phyloP scores from a whole-genome alignment of 1,140 invertebrate species.

The Rhagoletis pomonella region DNA sequence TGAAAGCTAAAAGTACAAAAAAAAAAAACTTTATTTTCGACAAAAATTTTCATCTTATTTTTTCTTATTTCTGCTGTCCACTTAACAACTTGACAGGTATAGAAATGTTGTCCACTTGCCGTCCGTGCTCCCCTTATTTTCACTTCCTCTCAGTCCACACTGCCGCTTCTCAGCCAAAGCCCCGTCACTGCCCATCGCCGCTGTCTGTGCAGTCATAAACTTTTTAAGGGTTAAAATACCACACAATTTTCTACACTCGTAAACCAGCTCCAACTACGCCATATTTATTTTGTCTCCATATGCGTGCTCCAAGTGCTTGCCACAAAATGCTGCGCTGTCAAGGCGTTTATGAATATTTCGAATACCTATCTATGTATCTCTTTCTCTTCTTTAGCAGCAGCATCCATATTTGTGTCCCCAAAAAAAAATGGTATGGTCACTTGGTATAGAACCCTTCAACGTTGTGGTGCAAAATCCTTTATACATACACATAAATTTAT shows the following conservation, averaged over 20 bases:
- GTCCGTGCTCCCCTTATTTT: background rate
- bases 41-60: background rate
- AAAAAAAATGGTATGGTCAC: conserved; percentile 30
- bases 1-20: background rate
- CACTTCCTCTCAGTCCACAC: background rate
- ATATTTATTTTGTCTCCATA: conserved; percentile 22
- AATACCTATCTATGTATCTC: conserved; percentile 6
- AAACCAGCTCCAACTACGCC: conserved; percentile 17
- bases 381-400: background rate
- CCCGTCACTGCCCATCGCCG: background rate
- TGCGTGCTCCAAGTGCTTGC: background rate
- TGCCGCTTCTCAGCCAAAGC: background rate
- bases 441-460: conserved; percentile 25
- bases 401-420: conserved; percentile 41
- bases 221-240: conserved; percentile 49
- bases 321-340: background rate
- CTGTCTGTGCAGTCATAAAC: background rate
- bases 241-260: conserved; percentile 7
- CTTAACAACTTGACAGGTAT: conserved; percentile 35
- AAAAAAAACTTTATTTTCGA: background rate
- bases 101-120: background rate
- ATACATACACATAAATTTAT: too few relatives aligned
- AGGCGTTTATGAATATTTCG: conserved; percentile 31
- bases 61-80: conserved; percentile 19
- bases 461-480: background rate